A percentile compares a stretch with the other conserved stretches of the same genome.
These are phyloP conservation scores for Rhodeus uyekii DNA, from an alignment of 2,797 vertebrate species.

Conservation along the genomic window DNA sequence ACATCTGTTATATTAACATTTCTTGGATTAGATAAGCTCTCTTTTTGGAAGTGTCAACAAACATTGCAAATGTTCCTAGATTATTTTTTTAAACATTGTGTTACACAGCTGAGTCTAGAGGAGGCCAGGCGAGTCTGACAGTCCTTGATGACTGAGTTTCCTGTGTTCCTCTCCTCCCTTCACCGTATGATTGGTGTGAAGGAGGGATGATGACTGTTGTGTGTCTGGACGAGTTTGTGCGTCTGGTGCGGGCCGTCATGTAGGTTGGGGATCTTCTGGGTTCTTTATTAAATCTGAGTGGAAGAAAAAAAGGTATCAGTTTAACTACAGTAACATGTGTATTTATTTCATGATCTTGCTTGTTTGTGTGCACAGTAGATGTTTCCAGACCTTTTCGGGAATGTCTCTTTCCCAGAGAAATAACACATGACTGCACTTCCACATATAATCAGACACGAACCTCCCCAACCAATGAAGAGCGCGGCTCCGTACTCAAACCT, in stretches of 20 bases:
- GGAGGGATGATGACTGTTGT: constrained; percentile 18
- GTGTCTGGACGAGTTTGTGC: constrained; percentile 24
- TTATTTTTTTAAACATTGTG: not conserved
- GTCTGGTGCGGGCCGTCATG: constrained; percentile 35
- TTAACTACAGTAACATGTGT: not conserved
- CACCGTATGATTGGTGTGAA: constrained; percentile 43
- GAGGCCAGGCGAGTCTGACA: not conserved
- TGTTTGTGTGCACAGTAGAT: not conserved
- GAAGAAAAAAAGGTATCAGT: not conserved
- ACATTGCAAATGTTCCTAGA: not conserved
- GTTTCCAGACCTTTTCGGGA: constrained; percentile 64
- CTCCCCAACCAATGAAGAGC: constrained; percentile 94
- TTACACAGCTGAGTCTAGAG: not conserved
- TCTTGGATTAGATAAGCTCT: not conserved
- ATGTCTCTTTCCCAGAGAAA: constrained; percentile 73
- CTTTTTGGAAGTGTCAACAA: not conserved
- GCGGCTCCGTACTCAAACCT: constrained; percentile 95
- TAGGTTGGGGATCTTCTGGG: constrained; percentile 15
- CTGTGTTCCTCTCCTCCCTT: constrained; percentile 9
- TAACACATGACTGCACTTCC: constrained; percentile 85
- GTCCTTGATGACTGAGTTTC: not conserved
- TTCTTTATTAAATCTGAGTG: constrained; percentile 22
- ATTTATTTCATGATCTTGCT: not conserved
- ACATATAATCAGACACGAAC: constrained; percentile 86
- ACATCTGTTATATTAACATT: too few species aligned